Evolutionary conservation across 2,888 invertebrate genomes (phyloP).

Genomic region (Thecocarcelia acutangulata): DNA sequence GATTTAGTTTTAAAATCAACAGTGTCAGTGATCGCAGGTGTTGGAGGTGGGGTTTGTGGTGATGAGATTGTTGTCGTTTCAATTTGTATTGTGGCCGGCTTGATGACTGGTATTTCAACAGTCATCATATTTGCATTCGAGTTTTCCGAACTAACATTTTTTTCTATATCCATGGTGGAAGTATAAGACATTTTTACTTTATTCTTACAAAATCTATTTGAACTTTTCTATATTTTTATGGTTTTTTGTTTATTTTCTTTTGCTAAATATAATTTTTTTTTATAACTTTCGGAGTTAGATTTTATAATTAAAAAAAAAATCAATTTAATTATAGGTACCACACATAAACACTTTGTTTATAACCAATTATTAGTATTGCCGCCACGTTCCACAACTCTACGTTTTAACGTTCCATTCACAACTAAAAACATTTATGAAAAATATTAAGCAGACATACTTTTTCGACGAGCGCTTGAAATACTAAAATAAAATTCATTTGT

Average conservation of each 20-base stretch:
- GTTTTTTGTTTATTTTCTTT: slow-evolving; percentile 2
- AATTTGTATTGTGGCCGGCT: slow-evolving; percentile 41
- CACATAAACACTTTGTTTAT: slow-evolving; percentile 1
- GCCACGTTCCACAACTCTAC: slow-evolving; percentile 67
- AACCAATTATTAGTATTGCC: slow-evolving; percentile 12
- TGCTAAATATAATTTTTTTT: slow-evolving; percentile 2
- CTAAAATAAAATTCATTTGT: slow-evolving; percentile 26
- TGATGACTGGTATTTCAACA: slow-evolving; percentile 62
- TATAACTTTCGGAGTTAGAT: not conserved
- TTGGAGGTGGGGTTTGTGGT: slow-evolving; percentile 27
- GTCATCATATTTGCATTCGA: slow-evolving; percentile 61
- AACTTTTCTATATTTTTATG: slow-evolving; percentile 6
- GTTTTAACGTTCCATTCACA: slow-evolving; percentile 75
- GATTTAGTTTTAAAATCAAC: slow-evolving; percentile 52
- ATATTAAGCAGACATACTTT: slow-evolving; percentile 17
- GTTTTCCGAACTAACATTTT: slow-evolving; percentile 69
- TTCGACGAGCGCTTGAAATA: slow-evolving; percentile 33
- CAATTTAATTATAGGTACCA: not conserved
- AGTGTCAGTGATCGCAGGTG: slow-evolving; percentile 44
- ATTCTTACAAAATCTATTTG: not conserved
- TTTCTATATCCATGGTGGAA: slow-evolving; percentile 70
- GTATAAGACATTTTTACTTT: slow-evolving; percentile 64
- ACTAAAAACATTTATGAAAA: slow-evolving; percentile 72
- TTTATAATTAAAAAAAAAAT: slow-evolving; percentile 26
- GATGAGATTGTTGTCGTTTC: slow-evolving; percentile 46